Conservation (phyloP, 2,797 vertebrate species). For the Staurois parvus region DNA sequence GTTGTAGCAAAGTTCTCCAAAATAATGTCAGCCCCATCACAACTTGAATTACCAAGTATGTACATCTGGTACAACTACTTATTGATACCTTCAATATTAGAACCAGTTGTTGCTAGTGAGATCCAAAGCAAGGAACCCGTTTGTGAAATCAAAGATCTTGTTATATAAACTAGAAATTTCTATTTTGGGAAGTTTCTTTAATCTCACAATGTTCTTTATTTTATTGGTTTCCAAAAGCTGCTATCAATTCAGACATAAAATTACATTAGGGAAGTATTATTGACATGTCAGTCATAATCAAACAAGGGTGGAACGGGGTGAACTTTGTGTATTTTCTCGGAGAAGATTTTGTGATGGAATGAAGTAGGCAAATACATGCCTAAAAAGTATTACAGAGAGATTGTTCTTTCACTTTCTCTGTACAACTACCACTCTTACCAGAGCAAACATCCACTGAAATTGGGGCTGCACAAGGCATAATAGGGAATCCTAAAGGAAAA, state of each 20-base stretch:
- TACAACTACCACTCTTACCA: background rate
- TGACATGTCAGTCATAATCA: constrained; percentile 50
- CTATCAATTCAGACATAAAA: constrained; percentile 60
- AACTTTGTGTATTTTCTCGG: constrained; percentile 41
- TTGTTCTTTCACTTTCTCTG: background rate
- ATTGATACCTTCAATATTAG: constrained; percentile 59
- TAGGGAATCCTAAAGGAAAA: background rate
- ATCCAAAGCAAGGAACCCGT: constrained; percentile 38
- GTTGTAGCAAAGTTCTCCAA: constrained; percentile 43
- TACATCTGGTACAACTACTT: constrained; percentile 47
- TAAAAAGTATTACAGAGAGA: constrained; percentile 7
- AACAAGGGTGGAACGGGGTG: constrained; percentile 48
- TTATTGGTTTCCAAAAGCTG: constrained; percentile 58
- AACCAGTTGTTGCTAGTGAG: constrained; percentile 56
- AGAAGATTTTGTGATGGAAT: constrained; percentile 15
- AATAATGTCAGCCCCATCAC: constrained; percentile 41
- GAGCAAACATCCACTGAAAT: background rate
- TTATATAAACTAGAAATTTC: constrained; percentile 52
- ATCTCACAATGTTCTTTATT: constrained; percentile 57
- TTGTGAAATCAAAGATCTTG: constrained; percentile 50
- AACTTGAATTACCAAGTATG: constrained; percentile 45
- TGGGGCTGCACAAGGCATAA: background rate
- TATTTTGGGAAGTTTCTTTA: constrained; percentile 55
- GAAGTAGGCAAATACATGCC: background rate
- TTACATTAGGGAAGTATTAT: constrained; percentile 55